Base-by-base conservation (phyloP, 2,113 vertebrate genomes). In the Macrotus californicus region DNA sequence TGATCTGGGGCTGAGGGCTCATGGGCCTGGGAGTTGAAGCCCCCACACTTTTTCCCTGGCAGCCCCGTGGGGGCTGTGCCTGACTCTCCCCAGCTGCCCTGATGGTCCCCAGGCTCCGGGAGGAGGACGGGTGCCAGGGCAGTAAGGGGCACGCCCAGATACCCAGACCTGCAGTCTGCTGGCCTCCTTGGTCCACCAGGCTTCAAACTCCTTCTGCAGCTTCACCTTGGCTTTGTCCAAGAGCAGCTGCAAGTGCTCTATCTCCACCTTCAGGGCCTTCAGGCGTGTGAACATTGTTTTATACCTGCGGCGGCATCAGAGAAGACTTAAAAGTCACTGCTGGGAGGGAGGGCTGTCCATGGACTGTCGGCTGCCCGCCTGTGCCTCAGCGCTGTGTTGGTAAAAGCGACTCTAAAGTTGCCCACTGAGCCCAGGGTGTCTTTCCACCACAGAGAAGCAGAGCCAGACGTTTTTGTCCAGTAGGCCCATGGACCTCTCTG, bases 161-260 rank as follows among this genome's bases (percentile, higher is more conserved):
- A 21, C 10, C 56, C 6, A 46, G 98, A 99, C 99, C 99, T 99
- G 98, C 80, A 98, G 67, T 43, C 86, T 97, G 36, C 79, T 92
- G 69, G 98, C 81, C 94, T 99, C 98, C 94, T 98, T 98, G 67
- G 96, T 98, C 99, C 99, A 99, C 99, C 99, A 99, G 91, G 97
- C 97, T 90, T 99, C 98, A 84, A 99, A 99, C 89, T 99, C 99
- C 89, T 97, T 99, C 97, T 99, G 99, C 89, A 99, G 96, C 88
- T 99, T 99, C 97, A 99, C 95, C 96, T 99, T 99, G 43, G 98
- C 95, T 97, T 98, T 99, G 93, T 99, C 98, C 98, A 98, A 95
- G 95, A 99, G 98, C 95, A 99, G 98, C 98, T 99, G 99, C 83
- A 99, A 94, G 97, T 99, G 99, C 90, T 99, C 99, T 21, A 99